phyloP scores from a whole-genome alignment of 2,797 vertebrate genomes.

The Leuciscus waleckii region DNA sequence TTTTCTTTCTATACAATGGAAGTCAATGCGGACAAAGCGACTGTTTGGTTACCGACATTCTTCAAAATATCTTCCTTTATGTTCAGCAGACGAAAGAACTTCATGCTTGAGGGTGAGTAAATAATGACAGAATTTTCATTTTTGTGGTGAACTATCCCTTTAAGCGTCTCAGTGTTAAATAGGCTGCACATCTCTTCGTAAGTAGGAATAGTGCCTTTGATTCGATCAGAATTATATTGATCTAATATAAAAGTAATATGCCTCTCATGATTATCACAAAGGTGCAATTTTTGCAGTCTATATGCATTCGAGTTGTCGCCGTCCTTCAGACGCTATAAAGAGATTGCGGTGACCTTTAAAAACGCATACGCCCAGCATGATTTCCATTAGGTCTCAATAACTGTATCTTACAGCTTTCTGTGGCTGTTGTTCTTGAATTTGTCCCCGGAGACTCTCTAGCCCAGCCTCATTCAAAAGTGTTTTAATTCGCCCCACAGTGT shows the following conservation, averaged over 20 bases:
- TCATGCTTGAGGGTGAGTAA: not conserved
- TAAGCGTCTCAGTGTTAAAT: not conserved
- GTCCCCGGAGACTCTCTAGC: slow-evolving; percentile 17
- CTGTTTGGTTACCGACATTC: not conserved
- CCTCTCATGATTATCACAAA: not conserved
- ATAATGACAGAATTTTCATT: not conserved
- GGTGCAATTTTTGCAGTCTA: not conserved
- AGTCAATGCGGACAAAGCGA: not conserved
- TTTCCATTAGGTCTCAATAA: slow-evolving; percentile 32
- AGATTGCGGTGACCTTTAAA: slow-evolving; percentile 9
- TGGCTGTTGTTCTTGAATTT: slow-evolving; percentile 21
- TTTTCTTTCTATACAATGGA: not conserved
- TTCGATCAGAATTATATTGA: not conserved
- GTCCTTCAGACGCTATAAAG: not conserved
- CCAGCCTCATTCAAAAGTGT: slow-evolving; percentile 34
- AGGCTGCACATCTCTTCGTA: not conserved
- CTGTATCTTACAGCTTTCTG: not conserved
- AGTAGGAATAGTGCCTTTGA: not conserved
- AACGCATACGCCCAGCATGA: not conserved
- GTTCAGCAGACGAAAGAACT: not conserved
- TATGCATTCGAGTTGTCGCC: not conserved
- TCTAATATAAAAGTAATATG: not conserved
- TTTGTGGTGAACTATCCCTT: not conserved
- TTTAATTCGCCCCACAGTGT: slow-evolving; percentile 34
- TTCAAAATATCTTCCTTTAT: not conserved